Percentiles rank a stretch among this genome's conserved stretches.
phyloP scores from a whole-genome alignment of 2,888 invertebrate species.

The Ernsta delagoae region DNA sequence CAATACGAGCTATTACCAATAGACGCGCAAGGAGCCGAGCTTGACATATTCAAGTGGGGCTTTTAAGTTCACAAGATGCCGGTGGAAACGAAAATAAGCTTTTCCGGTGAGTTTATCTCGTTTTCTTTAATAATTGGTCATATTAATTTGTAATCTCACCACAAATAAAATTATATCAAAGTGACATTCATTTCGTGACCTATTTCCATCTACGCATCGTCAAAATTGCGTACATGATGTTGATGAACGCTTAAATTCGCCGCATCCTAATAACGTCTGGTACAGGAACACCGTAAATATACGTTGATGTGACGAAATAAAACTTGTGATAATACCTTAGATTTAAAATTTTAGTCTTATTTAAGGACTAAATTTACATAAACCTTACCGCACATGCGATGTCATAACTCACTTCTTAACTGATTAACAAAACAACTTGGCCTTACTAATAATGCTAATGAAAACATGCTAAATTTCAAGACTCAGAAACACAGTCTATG shows the following conservation, averaged over 20 bases:
- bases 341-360: neutral
- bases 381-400: neutral
- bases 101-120: conserved; percentile 75
- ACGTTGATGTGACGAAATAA: neutral
- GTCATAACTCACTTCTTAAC: conserved; percentile 13
- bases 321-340: neutral
- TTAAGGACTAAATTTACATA: conserved; percentile 7
- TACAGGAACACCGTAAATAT: conserved; percentile 27
- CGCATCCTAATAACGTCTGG: conserved; percentile 30
- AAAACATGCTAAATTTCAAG: conserved; percentile 10
- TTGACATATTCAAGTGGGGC: neutral
- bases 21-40: neutral
- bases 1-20: neutral
- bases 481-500: conserved; percentile 1
- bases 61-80: conserved; percentile 51
- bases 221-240: conserved; percentile 7
- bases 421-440: conserved; percentile 18
- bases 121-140: conserved; percentile 32
- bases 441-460: conserved; percentile 25
- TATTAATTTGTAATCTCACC: no score
- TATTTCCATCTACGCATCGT: conserved; percentile 11
- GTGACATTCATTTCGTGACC: conserved; percentile 28
- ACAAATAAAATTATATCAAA: neutral
- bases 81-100: conserved; percentile 80
- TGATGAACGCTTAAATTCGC: conserved; percentile 33